A percentile compares a stretch with the other conserved stretches of the same genome.
Conservation (phyloP, 2,113 vertebrate genomes). For the Irena cyanogastra region DNA sequence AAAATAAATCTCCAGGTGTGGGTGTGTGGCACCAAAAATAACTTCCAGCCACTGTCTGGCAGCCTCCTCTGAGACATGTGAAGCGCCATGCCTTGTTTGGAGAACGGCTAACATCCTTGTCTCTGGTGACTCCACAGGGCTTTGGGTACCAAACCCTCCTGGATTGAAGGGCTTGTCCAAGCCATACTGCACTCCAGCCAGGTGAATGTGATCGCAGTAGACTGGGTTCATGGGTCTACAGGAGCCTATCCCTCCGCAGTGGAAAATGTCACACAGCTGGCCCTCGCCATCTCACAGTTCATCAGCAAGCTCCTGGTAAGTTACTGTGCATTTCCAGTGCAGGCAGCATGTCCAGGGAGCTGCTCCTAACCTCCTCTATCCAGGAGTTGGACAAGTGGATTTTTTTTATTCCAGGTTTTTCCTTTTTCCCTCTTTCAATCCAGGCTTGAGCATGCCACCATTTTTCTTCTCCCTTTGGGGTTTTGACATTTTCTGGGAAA, state of each 20-base stretch:
- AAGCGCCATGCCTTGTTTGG: background rate
- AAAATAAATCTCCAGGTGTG: background rate
- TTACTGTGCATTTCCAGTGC: background rate
- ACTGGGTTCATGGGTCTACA: constrained; percentile 87
- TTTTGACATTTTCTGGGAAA: background rate
- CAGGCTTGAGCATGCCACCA: background rate
- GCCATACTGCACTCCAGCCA: constrained; percentile 72
- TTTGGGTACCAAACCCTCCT: constrained; percentile 86
- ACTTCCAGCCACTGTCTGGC: background rate
- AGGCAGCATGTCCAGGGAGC: background rate
- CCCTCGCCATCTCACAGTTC: constrained; percentile 80
- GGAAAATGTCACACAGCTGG: constrained; percentile 83
- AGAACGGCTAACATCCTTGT: background rate
- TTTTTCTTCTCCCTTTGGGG: background rate
- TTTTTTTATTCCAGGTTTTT: background rate
- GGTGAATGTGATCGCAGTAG: constrained; percentile 86
- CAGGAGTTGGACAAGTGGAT: background rate
- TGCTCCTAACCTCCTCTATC: background rate
- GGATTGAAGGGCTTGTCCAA: constrained; percentile 78
- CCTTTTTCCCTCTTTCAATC: background rate
- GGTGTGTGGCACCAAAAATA: background rate
- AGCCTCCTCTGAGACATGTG: background rate
- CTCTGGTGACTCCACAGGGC: constrained; percentile 67
- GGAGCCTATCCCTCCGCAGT: constrained; percentile 83
- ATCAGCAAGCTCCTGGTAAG: constrained; percentile 83